Evolutionary conservation across 2,797 vertebrate genomes (phyloP).

Genomic region (Phyllotis vaccarum): DNA sequence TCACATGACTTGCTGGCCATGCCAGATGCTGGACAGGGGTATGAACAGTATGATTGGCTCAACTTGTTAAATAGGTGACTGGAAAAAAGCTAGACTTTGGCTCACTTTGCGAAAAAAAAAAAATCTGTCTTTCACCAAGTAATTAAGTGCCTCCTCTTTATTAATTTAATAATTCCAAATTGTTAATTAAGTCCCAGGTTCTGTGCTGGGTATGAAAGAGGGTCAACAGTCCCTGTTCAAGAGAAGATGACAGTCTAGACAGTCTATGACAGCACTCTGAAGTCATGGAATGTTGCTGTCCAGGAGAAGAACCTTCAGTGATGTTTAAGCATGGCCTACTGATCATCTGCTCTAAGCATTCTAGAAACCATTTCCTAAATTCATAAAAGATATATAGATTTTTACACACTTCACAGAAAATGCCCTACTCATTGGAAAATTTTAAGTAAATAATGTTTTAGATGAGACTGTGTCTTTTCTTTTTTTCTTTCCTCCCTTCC

Average conservation of each 20-base stretch:
- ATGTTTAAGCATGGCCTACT: background rate
- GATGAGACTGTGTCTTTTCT: slow-evolving; percentile 13
- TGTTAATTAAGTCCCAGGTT: background rate
- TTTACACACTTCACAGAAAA: background rate
- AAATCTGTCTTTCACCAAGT: slow-evolving; percentile 16
- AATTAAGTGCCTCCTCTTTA: background rate
- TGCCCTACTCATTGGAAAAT: slow-evolving; percentile 7
- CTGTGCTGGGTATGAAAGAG: background rate
- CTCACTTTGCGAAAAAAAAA: slow-evolving; percentile 39
- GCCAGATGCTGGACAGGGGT: background rate
- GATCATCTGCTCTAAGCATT: background rate
- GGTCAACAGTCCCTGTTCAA: background rate
- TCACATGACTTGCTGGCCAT: slow-evolving; percentile 2
- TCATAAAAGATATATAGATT: background rate
- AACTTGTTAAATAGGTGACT: background rate
- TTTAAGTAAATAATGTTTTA: slow-evolving; percentile 44
- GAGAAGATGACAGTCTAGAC: background rate
- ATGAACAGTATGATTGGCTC: background rate
- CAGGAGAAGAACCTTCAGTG: background rate
- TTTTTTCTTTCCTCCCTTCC: too few relatives aligned
- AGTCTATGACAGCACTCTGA: background rate
- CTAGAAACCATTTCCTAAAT: background rate
- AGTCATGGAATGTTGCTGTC: background rate
- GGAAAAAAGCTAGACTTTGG: background rate
- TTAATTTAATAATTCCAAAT: background rate